These are phyloP conservation scores for Aphidius gifuensis DNA, from an alignment of 1,140 invertebrate species.

Conservation along the genomic window DNA sequence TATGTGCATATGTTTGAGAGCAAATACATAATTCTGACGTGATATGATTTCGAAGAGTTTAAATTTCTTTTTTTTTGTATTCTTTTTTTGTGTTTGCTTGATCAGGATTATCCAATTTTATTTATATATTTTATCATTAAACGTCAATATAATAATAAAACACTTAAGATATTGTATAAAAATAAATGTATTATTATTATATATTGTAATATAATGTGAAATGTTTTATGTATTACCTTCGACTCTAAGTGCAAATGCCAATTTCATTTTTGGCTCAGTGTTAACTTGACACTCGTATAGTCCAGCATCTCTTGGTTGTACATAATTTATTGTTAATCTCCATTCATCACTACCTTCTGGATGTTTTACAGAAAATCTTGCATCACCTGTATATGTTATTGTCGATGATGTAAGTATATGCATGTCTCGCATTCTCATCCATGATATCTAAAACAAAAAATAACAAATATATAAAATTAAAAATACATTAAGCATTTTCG, in stretches of 20 bases:
- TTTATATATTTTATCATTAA: too few relatives aligned
- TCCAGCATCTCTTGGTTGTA: slow-evolving; percentile 80
- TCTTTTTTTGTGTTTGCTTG: too few relatives aligned
- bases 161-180: not conserved
- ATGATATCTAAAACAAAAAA: slow-evolving; percentile 70
- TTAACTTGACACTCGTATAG: slow-evolving; percentile 85
- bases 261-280: slow-evolving; percentile 82
- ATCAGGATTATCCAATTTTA: too few relatives aligned
- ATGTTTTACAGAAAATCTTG: slow-evolving; percentile 79
- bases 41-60: too few relatives aligned
- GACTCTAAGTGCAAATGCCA: slow-evolving; percentile 72
- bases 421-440: slow-evolving; percentile 86
- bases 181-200: slow-evolving; percentile 1
- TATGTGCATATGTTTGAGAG: too few relatives aligned
- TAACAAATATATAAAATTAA: slow-evolving; percentile 1
- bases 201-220: slow-evolving; percentile 5
- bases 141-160: too few relatives aligned
- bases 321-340: slow-evolving; percentile 84
- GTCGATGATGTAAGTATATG: slow-evolving; percentile 85
- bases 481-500: not conserved
- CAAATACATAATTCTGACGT: too few relatives aligned
- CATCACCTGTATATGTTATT: slow-evolving; percentile 84
- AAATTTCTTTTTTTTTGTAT: too few relatives aligned
- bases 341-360: slow-evolving; percentile 85
- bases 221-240: slow-evolving; percentile 62